Percentiles rank a stretch among this genome's conserved stretches.
phyloP scores from a whole-genome alignment of 2,888 invertebrate genomes.

The Pediacus dermestoides region DNA sequence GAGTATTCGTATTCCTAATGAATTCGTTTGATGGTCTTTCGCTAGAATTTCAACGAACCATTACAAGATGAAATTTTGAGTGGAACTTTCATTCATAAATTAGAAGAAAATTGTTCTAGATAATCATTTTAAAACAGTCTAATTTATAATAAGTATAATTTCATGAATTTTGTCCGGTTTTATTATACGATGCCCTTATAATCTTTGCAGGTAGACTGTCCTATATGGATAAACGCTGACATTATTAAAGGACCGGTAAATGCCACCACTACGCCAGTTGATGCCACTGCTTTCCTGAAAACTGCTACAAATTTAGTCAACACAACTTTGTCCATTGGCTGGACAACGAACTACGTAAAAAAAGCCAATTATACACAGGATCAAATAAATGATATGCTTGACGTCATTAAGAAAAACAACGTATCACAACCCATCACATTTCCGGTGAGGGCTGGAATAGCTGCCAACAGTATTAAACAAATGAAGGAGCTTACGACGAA shows the following conservation, averaged over 20 bases:
- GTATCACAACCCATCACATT: conserved; percentile 73
- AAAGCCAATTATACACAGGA: conserved; percentile 59
- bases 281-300: conserved; percentile 61
- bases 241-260: conserved; percentile 74
- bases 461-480: conserved; percentile 58
- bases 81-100: too few species aligned
- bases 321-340: conserved; percentile 74
- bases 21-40: too few species aligned
- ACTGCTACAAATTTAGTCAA: conserved; percentile 57
- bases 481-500: conserved; percentile 53
- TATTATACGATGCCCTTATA: too few species aligned
- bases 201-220: conserved; percentile 64
- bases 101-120: too few species aligned
- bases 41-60: too few species aligned
- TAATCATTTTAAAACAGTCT: too few species aligned
- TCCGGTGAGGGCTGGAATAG: conserved; percentile 69
- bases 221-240: conserved; percentile 87
- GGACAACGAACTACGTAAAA: conserved; percentile 62
- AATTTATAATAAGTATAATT: too few species aligned
- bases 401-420: conserved; percentile 54
- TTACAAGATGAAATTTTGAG: too few species aligned
- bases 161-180: too few species aligned
- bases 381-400: conserved; percentile 68
- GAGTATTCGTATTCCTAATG: too few species aligned
- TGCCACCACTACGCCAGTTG: conserved; percentile 58